A percentile compares a stretch with the other conserved stretches of the same genome.
phyloP scores from a whole-genome alignment of 1,140 invertebrate species.

The Aradophagus sp. region DNA sequence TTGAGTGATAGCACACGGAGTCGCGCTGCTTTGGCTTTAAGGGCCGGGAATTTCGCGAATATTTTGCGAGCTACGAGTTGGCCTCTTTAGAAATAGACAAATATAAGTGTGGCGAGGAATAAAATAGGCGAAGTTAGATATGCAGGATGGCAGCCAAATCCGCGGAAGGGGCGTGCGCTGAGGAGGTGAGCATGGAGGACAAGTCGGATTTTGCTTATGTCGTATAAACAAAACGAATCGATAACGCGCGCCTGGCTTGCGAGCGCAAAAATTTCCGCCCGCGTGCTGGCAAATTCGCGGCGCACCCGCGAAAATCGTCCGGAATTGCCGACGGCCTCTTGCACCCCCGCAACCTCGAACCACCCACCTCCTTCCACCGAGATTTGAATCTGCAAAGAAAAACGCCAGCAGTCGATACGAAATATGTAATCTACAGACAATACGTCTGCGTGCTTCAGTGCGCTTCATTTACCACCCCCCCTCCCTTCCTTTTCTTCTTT shows the following conservation, averaged over 20 bases:
- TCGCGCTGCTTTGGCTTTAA: constrained; percentile 33
- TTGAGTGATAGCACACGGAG: constrained; percentile 45
- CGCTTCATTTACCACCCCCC: no score
- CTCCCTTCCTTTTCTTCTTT: no score
- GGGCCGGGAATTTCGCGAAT: constrained; percentile 47
- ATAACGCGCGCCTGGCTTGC: constrained; percentile 30
- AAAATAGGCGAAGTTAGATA: constrained; percentile 47
- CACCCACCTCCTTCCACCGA: no score
- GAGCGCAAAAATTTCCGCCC: constrained; percentile 7
- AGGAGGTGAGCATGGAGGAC: constrained; percentile 41
- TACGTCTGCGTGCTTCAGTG: no score
- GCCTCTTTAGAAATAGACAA: constrained; percentile 48
- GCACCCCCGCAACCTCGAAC: no score
- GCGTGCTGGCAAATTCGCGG: no score
- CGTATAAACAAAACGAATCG: constrained; percentile 49
- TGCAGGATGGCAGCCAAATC: constrained; percentile 47
- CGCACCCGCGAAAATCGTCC: no score
- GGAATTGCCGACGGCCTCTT: no score
- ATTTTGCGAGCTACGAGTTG: constrained; percentile 38
- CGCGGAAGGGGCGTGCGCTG: constrained; percentile 41
- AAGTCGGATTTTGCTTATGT: constrained; percentile 41
- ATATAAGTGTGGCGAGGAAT: constrained; percentile 47
- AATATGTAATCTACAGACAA: no score
- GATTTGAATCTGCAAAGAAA: no score
- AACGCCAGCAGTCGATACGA: no score